phyloP scores from a whole-genome alignment of 2,888 invertebrate species.

The Chrysotoxum bicinctum region DNA sequence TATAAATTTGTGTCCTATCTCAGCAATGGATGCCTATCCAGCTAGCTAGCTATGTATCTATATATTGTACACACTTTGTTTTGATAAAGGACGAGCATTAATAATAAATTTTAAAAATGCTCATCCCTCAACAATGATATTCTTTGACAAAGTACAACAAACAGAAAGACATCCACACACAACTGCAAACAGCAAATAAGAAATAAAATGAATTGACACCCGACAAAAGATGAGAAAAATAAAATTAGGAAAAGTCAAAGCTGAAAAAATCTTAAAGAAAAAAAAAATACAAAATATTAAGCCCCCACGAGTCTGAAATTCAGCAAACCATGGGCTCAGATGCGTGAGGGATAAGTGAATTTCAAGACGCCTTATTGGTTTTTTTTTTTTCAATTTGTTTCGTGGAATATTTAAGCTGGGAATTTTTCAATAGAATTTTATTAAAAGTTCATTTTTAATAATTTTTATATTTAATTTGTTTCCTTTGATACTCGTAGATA shows the following conservation, averaged over 20 bases:
- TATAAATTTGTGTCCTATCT: background rate
- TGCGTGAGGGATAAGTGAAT: constrained; percentile 36
- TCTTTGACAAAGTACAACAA: constrained; percentile 18
- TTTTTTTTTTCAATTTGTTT: no score
- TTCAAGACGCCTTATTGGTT: constrained; percentile 42
- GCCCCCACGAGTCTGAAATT: constrained; percentile 2
- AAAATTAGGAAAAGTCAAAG: constrained; percentile 8
- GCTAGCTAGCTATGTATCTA: background rate
- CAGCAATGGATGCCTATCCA: background rate
- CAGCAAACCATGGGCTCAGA: constrained; percentile 18
- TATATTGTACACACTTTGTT: background rate
- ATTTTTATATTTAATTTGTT: no score
- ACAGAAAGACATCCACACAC: background rate
- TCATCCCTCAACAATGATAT: constrained; percentile 22
- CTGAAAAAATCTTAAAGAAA: constrained; percentile 1
- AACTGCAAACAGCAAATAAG: constrained; percentile 26
- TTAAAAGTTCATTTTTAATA: no score
- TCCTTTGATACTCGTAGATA: no score
- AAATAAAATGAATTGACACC: constrained; percentile 54
- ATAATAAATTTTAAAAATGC: constrained; percentile 42
- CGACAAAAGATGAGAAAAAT: constrained; percentile 9
- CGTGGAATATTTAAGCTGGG: no score
- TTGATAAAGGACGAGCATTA: constrained; percentile 36
- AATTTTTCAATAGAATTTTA: no score
- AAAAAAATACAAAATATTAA: constrained; percentile 23